These are phyloP conservation scores for Alligator sinensis DNA, from an alignment of 2,113 vertebrate species.

Conservation along the genomic window DNA sequence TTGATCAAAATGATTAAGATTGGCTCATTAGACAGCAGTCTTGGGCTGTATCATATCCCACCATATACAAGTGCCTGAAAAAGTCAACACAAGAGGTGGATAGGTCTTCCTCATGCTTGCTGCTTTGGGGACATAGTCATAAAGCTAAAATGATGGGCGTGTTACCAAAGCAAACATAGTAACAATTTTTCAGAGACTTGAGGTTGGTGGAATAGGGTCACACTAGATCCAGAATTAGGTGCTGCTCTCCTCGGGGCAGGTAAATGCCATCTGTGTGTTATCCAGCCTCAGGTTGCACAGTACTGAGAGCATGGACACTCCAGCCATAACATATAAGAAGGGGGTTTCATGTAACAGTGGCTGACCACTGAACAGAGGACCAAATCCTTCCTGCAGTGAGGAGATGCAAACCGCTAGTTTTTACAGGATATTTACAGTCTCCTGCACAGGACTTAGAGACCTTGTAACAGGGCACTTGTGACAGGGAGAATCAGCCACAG, in stretches of 20 bases:
- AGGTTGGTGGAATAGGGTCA: no score
- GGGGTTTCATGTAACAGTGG: no score
- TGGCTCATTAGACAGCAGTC: background rate
- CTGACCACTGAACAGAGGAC: background rate
- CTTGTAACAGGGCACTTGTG: background rate
- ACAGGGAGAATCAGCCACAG: no score
- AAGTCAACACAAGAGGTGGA: no score
- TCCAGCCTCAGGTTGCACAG: background rate
- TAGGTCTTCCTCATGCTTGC: no score
- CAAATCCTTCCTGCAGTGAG: background rate
- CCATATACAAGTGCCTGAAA: no score
- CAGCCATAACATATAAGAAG: background rate
- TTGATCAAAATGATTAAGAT: background rate
- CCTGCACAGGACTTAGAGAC: background rate
- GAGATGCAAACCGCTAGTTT: background rate
- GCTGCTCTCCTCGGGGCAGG: background rate
- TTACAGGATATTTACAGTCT: background rate
- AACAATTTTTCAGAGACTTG: no score
- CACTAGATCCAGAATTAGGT: no score
- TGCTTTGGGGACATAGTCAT: no score
- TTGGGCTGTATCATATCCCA: background rate
- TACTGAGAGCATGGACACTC: background rate
- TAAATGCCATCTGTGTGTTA: background rate
- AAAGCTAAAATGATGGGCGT: no score
- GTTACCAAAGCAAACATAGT: no score